A percentile compares a stretch with the other conserved stretches of the same genome.
Conservation (phyloP, 2,113 vertebrate genomes). For the Caloenas nicobarica region DNA sequence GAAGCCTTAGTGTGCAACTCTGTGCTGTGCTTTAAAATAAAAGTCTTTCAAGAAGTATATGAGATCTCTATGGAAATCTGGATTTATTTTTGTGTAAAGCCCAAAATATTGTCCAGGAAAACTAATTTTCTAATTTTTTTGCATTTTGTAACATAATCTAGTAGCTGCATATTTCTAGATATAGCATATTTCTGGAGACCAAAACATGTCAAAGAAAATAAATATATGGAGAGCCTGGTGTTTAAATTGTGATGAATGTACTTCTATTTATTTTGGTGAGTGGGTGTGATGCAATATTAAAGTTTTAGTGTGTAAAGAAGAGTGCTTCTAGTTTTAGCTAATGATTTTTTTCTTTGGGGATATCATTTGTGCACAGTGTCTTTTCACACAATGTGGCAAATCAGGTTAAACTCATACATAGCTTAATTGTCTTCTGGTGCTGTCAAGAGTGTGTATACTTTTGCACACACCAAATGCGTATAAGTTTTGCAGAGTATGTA, state of each 20-base stretch:
- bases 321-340: constrained; percentile 61
- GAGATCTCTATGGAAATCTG: constrained; percentile 68
- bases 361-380: constrained; percentile 66
- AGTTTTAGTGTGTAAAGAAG: constrained; percentile 70
- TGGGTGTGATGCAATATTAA: constrained; percentile 73
- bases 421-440: constrained; percentile 74
- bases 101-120: constrained; percentile 74
- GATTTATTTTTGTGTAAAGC: constrained; percentile 79
- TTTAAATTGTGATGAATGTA: constrained; percentile 78
- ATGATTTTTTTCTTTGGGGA: constrained; percentile 50
- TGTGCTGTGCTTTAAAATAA: constrained; percentile 71
- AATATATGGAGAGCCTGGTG: constrained; percentile 76
- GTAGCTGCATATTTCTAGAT: constrained; percentile 76
- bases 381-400: constrained; percentile 76
- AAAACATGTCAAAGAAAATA: constrained; percentile 80
- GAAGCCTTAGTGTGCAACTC: constrained; percentile 71
- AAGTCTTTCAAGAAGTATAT: constrained; percentile 64
- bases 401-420: constrained; percentile 62
- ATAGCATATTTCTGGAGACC: constrained; percentile 75
- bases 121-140: constrained; percentile 69
- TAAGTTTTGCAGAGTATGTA: constrained; percentile 76
- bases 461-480: constrained; percentile 66
- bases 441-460: constrained; percentile 72
- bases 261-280: constrained; percentile 79
- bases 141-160: constrained; percentile 75